A percentile compares a stretch with the other conserved stretches of the same genome.
Evolutionary conservation across 2,888 invertebrate genomes (phyloP).

Genomic region (Adelognathus sp.): DNA sequence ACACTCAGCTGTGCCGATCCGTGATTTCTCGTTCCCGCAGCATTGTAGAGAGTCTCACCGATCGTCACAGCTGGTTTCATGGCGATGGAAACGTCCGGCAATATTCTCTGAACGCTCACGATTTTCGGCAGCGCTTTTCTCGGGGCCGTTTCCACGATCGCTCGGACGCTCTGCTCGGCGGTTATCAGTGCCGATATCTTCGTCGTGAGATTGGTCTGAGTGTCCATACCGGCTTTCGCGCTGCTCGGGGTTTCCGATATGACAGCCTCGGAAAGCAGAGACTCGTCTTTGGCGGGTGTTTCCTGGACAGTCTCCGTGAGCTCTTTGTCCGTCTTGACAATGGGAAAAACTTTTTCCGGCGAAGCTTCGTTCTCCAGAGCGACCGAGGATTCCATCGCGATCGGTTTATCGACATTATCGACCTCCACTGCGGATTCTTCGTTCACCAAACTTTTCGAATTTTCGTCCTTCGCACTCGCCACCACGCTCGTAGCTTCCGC

Average conservation of each 20-base stretch:
- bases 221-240: slow-evolving; percentile 73
- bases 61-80: slow-evolving; percentile 23
- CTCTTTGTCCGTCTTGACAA: slow-evolving; percentile 62
- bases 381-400: background rate
- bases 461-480: background rate
- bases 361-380: slow-evolving; percentile 65
- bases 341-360: slow-evolving; percentile 72
- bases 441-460: background rate
- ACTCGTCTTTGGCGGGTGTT: slow-evolving; percentile 76
- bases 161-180: slow-evolving; percentile 30
- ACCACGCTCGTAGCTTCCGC: background rate
- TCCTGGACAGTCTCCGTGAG: slow-evolving; percentile 62
- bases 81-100: slow-evolving; percentile 43
- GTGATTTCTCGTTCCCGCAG: slow-evolving; percentile 25
- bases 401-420: background rate
- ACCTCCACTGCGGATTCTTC: background rate
- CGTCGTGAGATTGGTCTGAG: slow-evolving; percentile 72
- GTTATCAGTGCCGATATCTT: slow-evolving; percentile 74
- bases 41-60: slow-evolving; percentile 22
- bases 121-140: slow-evolving; percentile 60
- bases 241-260: slow-evolving; percentile 78
- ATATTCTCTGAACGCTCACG: slow-evolving; percentile 59
- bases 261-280: slow-evolving; percentile 68
- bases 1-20: background rate
- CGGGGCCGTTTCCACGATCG: background rate